Conservation (phyloP, 2,888 invertebrate genomes). For the Scaeva pyrastri region DNA sequence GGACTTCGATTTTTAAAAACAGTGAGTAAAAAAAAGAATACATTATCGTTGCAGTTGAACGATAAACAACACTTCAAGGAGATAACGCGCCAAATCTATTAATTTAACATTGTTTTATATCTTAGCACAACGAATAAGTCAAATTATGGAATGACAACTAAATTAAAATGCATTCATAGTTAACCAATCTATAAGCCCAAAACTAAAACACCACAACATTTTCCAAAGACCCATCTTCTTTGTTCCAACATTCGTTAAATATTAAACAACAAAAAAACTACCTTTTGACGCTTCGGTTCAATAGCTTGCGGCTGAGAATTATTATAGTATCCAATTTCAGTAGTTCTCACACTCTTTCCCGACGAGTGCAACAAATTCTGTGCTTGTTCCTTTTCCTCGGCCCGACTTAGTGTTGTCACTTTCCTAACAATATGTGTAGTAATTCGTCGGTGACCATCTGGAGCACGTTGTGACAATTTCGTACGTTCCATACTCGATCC, state of each 20-base stretch:
- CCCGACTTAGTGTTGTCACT: conserved; percentile 94
- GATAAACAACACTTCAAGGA: too few relatives aligned
- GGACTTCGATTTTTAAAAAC: too few relatives aligned
- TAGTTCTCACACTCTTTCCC: conserved; percentile 86
- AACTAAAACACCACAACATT: too few relatives aligned
- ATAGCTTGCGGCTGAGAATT: conserved; percentile 85
- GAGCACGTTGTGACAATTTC: conserved; percentile 91
- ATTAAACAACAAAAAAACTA: conserved; percentile 82
- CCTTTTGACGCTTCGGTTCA: conserved; percentile 91
- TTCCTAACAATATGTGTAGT: conserved; percentile 94
- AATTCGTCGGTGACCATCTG: conserved; percentile 91
- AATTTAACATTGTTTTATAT: too few relatives aligned
- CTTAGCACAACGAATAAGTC: too few relatives aligned
- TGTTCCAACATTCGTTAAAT: neutral
- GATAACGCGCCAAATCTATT: too few relatives aligned
- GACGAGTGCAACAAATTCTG: conserved; percentile 86
- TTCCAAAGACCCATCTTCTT: neutral
- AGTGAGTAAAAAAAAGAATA: too few relatives aligned
- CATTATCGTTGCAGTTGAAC: too few relatives aligned
- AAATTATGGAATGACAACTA: too few relatives aligned
- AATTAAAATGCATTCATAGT: too few relatives aligned
- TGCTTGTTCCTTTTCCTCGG: conserved; percentile 89
- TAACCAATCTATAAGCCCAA: too few relatives aligned
- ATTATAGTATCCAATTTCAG: conserved; percentile 83
- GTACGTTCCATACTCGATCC: conserved; percentile 93